phyloP scores from a whole-genome alignment of 2,113 vertebrate genomes.

The Engraulis encrasicolus region DNA sequence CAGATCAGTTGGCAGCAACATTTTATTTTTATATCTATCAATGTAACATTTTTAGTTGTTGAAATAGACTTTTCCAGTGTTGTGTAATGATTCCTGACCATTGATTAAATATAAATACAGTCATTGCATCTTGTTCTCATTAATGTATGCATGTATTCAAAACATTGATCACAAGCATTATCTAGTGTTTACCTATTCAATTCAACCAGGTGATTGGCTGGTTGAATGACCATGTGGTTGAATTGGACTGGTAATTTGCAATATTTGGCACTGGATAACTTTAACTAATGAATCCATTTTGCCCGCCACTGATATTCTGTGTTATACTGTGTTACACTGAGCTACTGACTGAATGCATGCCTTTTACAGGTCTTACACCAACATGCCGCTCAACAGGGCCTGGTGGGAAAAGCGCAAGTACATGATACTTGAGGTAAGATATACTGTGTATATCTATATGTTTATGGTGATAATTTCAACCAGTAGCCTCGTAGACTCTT shows the following conservation, averaged over 20 bases:
- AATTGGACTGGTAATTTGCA: too few species aligned
- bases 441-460: too few species aligned
- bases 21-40: neutral
- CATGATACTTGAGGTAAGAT: slow-evolving; percentile 80
- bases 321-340: neutral
- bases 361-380: slow-evolving; percentile 31
- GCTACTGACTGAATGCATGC: neutral
- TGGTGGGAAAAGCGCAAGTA: slow-evolving; percentile 61
- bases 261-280: too few species aligned
- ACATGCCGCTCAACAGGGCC: slow-evolving; percentile 55
- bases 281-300: too few species aligned
- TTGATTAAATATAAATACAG: neutral
- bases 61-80: neutral
- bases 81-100: neutral
- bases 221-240: too few species aligned
- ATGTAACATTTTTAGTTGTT: neutral
- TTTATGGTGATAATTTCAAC: neutral
- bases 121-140: neutral
- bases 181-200: slow-evolving; percentile 55
- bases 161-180: slow-evolving; percentile 45
- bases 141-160: neutral
- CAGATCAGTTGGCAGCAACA: neutral
- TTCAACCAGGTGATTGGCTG: too few species aligned
- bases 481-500: too few species aligned
- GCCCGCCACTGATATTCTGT: neutral